Evolutionary conservation across 2,888 invertebrate genomes (phyloP), one percentile per base, ranked within the genome.

Genomic region (Calliopum simillimum): DNA sequence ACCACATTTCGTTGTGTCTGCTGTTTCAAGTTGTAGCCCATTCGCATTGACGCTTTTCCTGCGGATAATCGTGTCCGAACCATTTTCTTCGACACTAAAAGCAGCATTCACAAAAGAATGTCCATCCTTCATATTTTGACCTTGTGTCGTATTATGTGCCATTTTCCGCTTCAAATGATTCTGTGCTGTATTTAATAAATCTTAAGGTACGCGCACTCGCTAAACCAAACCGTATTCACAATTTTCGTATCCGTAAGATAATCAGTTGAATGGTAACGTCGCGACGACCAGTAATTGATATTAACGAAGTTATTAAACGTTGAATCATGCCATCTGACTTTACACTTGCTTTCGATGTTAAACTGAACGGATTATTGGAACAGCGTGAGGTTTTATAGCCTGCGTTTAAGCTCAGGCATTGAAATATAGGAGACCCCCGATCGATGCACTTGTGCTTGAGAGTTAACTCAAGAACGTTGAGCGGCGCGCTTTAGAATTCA

Each of bases 1-100:
- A 51, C 76, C 74, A 23, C 74, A 75, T 4, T 63, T 65, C 5
- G 23, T 49, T 13, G 23, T 12, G 21, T 19, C 46, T 1, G n/a
- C 21, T n/a, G n/a, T n/a, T 12, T 82, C 77, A 69, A 82, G 75
- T 58, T 82, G 80, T 12, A 82, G 70, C n/a, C 79, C 77, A 69
- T 79, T 71, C 8, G 78, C 77, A 67, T 80, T 82, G 41, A 78
- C 82, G 68, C 83, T 82, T 58, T 83, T 82, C 16, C 82, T 80
- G 5, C 82, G 82, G 62, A 82, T 79, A 41, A 82, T 76, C 2
- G 72, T 75, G 59, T 76, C 76, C 58, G 19, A 21, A 64, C 72
- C 71, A 51, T 70, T 67, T 70, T 76, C 77, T 53, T 77, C 76
- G 21, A 59, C 25, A n/a, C 68, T 71, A 71, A 73, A 77, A 41